These are phyloP conservation scores for Silvanus unidentatus DNA, from an alignment of 2,888 invertebrate species.

Conservation along the genomic window DNA sequence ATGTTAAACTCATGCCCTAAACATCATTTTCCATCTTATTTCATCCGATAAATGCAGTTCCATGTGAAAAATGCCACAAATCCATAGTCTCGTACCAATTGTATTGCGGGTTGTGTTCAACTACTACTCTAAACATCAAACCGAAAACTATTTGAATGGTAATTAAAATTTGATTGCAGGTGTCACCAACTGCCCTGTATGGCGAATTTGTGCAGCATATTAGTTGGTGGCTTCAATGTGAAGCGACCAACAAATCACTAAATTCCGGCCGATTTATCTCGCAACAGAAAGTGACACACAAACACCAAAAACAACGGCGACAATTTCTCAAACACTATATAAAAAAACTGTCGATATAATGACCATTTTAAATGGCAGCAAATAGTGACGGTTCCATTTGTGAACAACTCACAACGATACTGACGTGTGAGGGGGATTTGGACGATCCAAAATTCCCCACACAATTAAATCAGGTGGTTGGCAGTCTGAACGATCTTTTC, in stretches of 20 bases:
- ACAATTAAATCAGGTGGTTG: slow-evolving; percentile 71
- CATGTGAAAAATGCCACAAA: too few species aligned
- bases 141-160: too few species aligned
- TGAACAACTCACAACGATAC: slow-evolving; percentile 57
- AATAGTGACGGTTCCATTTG: slow-evolving; percentile 64
- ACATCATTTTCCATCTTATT: too few species aligned
- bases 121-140: slow-evolving; percentile 14
- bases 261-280: slow-evolving; percentile 14
- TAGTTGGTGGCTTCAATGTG: slow-evolving; percentile 15
- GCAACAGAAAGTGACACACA: too few species aligned
- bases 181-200: slow-evolving; percentile 41
- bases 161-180: slow-evolving; percentile 13
- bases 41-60: too few species aligned
- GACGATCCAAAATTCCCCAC: slow-evolving; percentile 80
- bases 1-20: too few species aligned
- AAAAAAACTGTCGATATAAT: slow-evolving; percentile 13
- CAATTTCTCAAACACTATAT: too few species aligned
- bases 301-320: too few species aligned
- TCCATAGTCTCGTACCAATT: too few species aligned
- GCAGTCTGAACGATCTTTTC: slow-evolving; percentile 71
- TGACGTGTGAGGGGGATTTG: slow-evolving; percentile 89
- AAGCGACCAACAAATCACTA: slow-evolving; percentile 21
- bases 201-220: slow-evolving; percentile 20
- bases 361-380: slow-evolving; percentile 63
- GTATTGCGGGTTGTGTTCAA: slow-evolving; percentile 11